Evolutionary conservation across 23 tunicate genomes (phyloP).

Genomic region (Ciona savignyi): DNA sequence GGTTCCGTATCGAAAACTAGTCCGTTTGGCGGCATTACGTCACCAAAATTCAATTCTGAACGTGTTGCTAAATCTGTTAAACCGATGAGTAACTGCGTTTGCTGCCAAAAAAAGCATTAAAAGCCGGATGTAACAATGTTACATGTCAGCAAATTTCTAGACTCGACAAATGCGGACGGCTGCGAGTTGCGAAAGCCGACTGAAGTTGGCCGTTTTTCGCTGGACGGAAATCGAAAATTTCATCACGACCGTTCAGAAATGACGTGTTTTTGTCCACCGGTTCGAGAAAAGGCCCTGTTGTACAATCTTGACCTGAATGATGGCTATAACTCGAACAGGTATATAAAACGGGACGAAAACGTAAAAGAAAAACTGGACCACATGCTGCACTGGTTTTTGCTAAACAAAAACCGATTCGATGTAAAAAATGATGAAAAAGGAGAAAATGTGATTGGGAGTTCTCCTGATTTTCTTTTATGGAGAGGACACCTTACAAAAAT

Average conservation of each 20-base stretch:
- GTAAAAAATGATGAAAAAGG: not conserved
- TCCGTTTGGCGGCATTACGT: too few species aligned
- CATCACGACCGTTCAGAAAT: constrained; percentile 63
- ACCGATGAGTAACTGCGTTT: too few species aligned
- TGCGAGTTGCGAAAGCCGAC: constrained; percentile 42
- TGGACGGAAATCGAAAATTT: constrained; percentile 67
- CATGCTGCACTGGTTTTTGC: constrained; percentile 46
- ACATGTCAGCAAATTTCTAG: too few species aligned
- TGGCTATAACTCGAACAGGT: constrained; percentile 50
- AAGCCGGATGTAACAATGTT: too few species aligned
- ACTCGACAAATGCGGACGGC: constrained; percentile 3
- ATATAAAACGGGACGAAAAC: constrained; percentile 65
- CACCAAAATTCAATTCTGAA: too few species aligned
- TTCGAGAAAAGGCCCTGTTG: not conserved
- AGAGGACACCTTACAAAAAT: constrained; percentile 81
- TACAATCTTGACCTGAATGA: constrained; percentile 52
- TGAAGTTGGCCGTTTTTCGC: constrained; percentile 75
- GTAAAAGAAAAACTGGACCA: constrained; percentile 52
- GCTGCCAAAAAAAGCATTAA: too few species aligned
- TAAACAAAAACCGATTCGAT: constrained; percentile 38
- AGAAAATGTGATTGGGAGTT: constrained; percentile 15
- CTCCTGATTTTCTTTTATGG: constrained; percentile 79
- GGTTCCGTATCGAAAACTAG: too few species aligned
- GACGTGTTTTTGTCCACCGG: constrained; percentile 20
- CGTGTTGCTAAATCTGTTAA: too few species aligned